Base-by-base conservation (phyloP, 1,140 invertebrate species). In the Drosophila murphyi region DNA sequence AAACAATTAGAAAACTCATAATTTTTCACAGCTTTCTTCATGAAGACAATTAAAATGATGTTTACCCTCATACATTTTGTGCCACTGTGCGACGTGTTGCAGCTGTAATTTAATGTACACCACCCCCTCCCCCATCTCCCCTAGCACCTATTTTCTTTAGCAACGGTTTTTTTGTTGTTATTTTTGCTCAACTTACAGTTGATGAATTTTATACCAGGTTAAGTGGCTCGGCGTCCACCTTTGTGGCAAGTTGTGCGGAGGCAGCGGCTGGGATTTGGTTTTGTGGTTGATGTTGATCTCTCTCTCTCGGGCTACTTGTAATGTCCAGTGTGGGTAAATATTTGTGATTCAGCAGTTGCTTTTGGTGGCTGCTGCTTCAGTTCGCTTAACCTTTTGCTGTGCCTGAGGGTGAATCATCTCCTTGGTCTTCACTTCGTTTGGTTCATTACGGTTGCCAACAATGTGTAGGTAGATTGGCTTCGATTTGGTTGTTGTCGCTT, bases 401-500 rank as follows among this genome's bases (percentile, higher is more conserved):
- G 41, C 43, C 56, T 28, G 29, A 41, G 34, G 34, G 20, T 56
- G 28, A 50, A 50, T 20, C 20, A 20, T 20, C 20, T 20, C 20
- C 37, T 29, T 59, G 51, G 29, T 29, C 8, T 31, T 31, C 55
- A 70, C 59, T 75, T 70, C 45, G 52, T 69, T 69, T 35, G 50
- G 37, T 4, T 73, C 51, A 67, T 72, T 76, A 68, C 34, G 35
- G 32, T n/a, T 39, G 51, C 56, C 4, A 35, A 29, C 54, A 54
- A 54, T 54, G 43, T 54, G 37, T 56, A 20, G 20, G 20, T 20
- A 83, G 37, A 67, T 67, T 82, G 77, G 72, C 64, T 82, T 82
- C 82, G 76, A 86, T 87, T 82, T 82, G 65, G 74, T 56, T 71
- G 37, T 80, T 71, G 43, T 80, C 45, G 45, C 12, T 60, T 57